A percentile compares a stretch with the other conserved stretches of the same genome.
Evolutionary conservation across 2,888 invertebrate species (phyloP).

Genomic region (Cantharis flavilabris): DNA sequence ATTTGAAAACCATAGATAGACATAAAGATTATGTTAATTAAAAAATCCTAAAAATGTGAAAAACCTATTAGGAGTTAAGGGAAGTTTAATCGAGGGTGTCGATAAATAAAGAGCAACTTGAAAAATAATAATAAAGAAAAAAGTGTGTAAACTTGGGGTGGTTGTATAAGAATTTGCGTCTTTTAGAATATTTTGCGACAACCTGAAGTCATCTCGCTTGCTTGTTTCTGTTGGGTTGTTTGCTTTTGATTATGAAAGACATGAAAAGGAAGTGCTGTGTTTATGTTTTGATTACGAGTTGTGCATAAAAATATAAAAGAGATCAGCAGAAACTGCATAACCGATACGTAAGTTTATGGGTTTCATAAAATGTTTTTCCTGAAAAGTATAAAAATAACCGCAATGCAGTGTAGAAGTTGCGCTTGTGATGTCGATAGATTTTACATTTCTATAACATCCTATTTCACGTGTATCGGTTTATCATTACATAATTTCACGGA

Average conservation of each 20-base stretch:
- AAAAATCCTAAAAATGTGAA: no score
- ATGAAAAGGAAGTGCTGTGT: constrained; percentile 4
- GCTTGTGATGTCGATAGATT: constrained; percentile 45
- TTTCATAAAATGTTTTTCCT: constrained; percentile 37
- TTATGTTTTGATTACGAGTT: constrained; percentile 5
- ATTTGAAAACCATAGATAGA: no score
- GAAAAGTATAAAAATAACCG: constrained; percentile 42
- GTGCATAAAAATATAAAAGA: constrained; percentile 1
- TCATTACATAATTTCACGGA: constrained; percentile 46
- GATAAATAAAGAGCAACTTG: no score
- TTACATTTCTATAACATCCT: constrained; percentile 47
- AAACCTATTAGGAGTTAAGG: no score
- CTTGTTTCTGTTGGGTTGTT: not conserved
- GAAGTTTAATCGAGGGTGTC: no score
- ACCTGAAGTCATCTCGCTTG: not conserved
- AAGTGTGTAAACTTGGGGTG: not conserved
- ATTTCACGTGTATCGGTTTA: constrained; percentile 43
- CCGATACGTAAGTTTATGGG: constrained; percentile 20
- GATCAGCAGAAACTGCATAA: constrained; percentile 14
- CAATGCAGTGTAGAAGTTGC: constrained; percentile 44
- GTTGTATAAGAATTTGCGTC: not conserved
- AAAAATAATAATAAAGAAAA: no score
- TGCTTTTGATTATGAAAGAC: constrained; percentile 3
- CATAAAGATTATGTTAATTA: no score
- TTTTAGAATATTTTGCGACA: not conserved